These are phyloP conservation scores for Heteromormyrus szaboi DNA, from an alignment of 2,797 vertebrate genomes.

Conservation along the genomic window DNA sequence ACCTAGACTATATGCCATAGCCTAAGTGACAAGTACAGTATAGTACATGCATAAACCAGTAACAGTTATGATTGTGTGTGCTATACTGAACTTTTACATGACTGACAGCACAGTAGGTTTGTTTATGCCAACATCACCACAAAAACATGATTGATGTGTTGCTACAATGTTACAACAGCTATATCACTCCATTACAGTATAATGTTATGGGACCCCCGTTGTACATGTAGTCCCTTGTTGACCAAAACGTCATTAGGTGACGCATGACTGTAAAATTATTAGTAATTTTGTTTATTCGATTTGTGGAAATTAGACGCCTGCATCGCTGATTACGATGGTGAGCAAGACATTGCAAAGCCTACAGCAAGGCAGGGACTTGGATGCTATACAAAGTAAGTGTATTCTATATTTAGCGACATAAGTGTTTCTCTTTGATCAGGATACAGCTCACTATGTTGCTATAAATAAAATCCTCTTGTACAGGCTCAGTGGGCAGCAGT, in stretches of 20 bases:
- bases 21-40: not conserved
- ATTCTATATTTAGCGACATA: not conserved
- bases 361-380: slow-evolving; percentile 65
- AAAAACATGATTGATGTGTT: not conserved
- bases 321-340: slow-evolving; percentile 66
- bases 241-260: not conserved
- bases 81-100: not conserved
- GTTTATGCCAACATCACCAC: not conserved
- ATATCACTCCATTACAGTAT: not conserved
- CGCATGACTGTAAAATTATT: not conserved
- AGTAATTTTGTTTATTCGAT: not conserved
- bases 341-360: slow-evolving; percentile 64
- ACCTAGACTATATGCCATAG: not conserved
- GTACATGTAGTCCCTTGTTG: not conserved
- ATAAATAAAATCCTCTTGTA: not conserved
- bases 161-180: not conserved
- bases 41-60: not conserved
- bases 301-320: slow-evolving; percentile 55
- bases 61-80: not conserved
- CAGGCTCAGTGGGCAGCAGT: not conserved
- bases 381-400: slow-evolving; percentile 59
- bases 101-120: not conserved
- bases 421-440: not conserved
- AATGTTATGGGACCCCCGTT: not conserved
- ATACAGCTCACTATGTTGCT: not conserved